Evolutionary conservation across 2,888 invertebrate species (phyloP).

Genomic region (Masnerella sp.): DNA sequence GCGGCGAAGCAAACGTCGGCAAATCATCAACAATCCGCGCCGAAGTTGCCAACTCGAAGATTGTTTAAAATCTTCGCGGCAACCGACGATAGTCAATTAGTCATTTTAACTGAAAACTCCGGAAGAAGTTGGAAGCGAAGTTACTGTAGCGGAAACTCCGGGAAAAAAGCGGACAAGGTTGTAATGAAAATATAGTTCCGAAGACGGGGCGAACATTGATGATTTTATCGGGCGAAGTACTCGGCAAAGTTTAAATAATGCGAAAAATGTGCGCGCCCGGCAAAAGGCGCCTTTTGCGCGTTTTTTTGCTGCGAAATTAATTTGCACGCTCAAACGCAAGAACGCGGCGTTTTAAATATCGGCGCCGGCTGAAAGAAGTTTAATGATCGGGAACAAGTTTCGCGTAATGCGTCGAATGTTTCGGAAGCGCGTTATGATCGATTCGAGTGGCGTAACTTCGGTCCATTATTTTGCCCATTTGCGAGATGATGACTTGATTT

Average conservation of each 20-base stretch:
- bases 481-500: no score
- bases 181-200: conserved; percentile 52
- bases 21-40: no score
- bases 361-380: conserved; percentile 60
- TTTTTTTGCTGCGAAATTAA: conserved; percentile 52
- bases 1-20: no score
- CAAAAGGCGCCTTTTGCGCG: conserved; percentile 51
- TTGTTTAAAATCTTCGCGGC: conserved; percentile 30
- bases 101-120: conserved; percentile 38
- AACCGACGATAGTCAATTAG: conserved; percentile 36
- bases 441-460: conserved; percentile 58
- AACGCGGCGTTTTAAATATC: conserved; percentile 62
- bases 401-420: conserved; percentile 48
- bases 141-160: conserved; percentile 25
- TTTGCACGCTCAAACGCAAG: conserved; percentile 48
- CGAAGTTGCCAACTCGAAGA: conserved; percentile 18
- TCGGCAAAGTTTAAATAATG: conserved; percentile 48
- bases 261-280: conserved; percentile 48
- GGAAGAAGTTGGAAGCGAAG: conserved; percentile 40
- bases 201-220: conserved; percentile 51
- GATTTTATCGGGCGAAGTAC: conserved; percentile 55
- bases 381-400: conserved; percentile 64
- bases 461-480: conserved; percentile 54
- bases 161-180: conserved; percentile 9
- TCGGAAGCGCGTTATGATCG: conserved; percentile 58